These are phyloP conservation scores for Mesodorylaimus sp. DNA, from an alignment of 2,888 invertebrate species.

Conservation along the genomic window DNA sequence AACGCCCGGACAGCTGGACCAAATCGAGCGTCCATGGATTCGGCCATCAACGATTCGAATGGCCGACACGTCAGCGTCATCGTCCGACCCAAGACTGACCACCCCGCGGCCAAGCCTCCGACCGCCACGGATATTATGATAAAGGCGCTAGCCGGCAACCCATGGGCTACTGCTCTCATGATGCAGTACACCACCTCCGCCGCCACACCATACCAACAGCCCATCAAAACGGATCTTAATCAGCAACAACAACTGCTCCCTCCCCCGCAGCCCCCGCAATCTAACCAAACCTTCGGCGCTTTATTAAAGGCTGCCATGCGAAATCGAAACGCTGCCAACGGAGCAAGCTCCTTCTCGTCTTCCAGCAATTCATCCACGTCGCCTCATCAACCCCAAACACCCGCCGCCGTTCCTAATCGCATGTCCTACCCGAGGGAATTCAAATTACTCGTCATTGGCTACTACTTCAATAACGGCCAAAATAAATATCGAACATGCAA, in stretches of 20 bases:
- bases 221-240: not conserved
- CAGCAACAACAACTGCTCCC: no score
- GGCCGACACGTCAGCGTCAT: not conserved
- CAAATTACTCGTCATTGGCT: constrained; percentile 23
- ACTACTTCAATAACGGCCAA: constrained; percentile 19
- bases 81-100: not conserved
- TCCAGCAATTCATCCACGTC: no score
- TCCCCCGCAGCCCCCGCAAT: not conserved
- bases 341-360: no score
- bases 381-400: not conserved
- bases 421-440: constrained; percentile 24
- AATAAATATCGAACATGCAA: constrained; percentile 23
- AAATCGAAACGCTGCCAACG: not conserved
- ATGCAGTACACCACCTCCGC: not conserved
- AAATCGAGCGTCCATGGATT: not conserved
- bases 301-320: not conserved
- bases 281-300: constrained; percentile 2
- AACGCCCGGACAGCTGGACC: no score
- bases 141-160: not conserved
- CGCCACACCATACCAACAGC: not conserved
- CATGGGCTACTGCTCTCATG: not conserved
- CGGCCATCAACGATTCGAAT: not conserved
- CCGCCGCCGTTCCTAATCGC: constrained; percentile 12
- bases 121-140: not conserved
- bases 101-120: not conserved